Evolutionary conservation across 1,140 invertebrate species (phyloP).

Genomic region (Meteorus sp.): DNA sequence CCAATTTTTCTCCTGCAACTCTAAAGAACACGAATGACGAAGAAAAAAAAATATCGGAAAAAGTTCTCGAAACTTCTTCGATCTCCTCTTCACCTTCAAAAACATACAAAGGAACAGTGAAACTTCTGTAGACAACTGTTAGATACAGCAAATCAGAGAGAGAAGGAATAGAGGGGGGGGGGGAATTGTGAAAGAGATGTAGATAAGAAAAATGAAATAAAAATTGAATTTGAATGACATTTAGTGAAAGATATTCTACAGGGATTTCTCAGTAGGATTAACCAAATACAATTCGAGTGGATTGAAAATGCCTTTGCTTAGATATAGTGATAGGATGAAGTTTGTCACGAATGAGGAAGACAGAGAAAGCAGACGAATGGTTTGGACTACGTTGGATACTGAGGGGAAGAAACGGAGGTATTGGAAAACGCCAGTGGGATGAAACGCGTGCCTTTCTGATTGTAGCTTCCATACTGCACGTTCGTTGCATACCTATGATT

Average conservation of each 20-base stretch:
- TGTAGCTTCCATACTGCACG: conserved; percentile 44
- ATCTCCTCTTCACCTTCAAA: too few relatives aligned
- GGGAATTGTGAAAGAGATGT: not conserved
- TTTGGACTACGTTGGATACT: too few relatives aligned
- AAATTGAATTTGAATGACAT: not conserved
- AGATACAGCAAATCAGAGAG: too few relatives aligned
- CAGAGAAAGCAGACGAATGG: not conserved
- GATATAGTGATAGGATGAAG: too few relatives aligned
- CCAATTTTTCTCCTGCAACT: too few relatives aligned
- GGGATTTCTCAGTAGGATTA: not conserved
- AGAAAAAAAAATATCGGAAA: too few relatives aligned
- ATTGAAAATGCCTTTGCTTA: not conserved
- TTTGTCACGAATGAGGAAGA: not conserved
- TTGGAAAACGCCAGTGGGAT: conserved; percentile 17
- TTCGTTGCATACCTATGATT: conserved; percentile 47
- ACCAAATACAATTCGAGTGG: not conserved
- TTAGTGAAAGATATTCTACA: not conserved
- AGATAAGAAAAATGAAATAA: not conserved
- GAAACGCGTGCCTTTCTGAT: conserved; percentile 46
- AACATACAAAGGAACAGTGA: too few relatives aligned
- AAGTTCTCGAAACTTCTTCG: too few relatives aligned
- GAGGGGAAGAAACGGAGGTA: conserved; percentile 30
- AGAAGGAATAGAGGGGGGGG: too few relatives aligned
- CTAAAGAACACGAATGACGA: too few relatives aligned
- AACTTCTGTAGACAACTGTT: too few relatives aligned